Evolutionary conservation across 2,888 invertebrate genomes (phyloP).

Genomic region (Asteroscopus sphinx): DNA sequence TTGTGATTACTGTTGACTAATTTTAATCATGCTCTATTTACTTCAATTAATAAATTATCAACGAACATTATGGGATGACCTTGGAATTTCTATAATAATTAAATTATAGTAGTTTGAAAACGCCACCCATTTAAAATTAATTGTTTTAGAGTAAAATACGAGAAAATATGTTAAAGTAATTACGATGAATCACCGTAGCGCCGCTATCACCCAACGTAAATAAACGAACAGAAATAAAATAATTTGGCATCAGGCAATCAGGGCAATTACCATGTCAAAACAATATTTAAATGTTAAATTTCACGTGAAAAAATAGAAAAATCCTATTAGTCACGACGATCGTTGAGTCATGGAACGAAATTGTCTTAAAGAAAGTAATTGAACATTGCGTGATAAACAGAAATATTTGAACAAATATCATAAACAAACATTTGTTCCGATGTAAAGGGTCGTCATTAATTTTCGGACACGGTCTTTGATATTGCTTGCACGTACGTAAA

Average conservation of each 20-base stretch:
- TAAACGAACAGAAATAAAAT: conserved; percentile 35
- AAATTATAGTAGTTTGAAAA: conserved; percentile 36
- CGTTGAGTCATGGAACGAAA: conserved; percentile 43
- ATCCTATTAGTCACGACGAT: conserved; percentile 52
- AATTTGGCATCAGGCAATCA: conserved; percentile 31
- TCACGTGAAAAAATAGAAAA: conserved; percentile 33
- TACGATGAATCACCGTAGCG: conserved; percentile 22
- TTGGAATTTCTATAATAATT: too few species aligned
- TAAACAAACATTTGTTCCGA: conserved; percentile 74
- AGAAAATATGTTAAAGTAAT: conserved; percentile 17
- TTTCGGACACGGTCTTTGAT: conserved; percentile 77
- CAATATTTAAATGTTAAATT: conserved; percentile 33
- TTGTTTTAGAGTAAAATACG: conserved; percentile 26
- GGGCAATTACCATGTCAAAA: conserved; percentile 43
- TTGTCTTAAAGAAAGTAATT: conserved; percentile 48
- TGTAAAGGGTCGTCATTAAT: conserved; percentile 74
- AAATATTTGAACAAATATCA: conserved; percentile 67
- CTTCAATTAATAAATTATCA: conserved; percentile 38
- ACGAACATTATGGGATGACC: conserved; percentile 29
- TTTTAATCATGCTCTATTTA: conserved; percentile 29
- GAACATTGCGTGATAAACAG: conserved; percentile 67
- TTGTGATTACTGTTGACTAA: conserved; percentile 7
- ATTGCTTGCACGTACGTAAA: conserved; percentile 78
- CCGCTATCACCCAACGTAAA: conserved; percentile 3
- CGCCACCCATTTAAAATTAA: conserved; percentile 35